phyloP scores from a whole-genome alignment of 2,113 vertebrate genomes.

The Brachirus orientalis region DNA sequence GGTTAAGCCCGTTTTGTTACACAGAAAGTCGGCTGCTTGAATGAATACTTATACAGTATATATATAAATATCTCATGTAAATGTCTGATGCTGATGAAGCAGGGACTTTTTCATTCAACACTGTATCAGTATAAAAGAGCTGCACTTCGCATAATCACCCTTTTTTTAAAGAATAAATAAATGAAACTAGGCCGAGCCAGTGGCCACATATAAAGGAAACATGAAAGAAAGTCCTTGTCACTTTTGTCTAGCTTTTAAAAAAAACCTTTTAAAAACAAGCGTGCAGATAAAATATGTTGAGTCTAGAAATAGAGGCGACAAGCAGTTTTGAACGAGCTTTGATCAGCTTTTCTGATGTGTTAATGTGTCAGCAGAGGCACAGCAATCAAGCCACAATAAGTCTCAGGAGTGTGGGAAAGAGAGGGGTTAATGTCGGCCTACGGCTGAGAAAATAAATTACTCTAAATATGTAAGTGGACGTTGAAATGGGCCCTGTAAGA shows the following conservation, averaged over 20 bases:
- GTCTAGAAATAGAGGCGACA: conserved; percentile 47
- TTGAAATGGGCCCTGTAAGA: conserved; percentile 75
- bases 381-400: conserved; percentile 60
- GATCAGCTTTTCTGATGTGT: conserved; percentile 64
- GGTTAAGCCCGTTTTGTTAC: too few species aligned
- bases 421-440: conserved; percentile 77
- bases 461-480: conserved; percentile 84
- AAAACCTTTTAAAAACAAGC: conserved; percentile 49
- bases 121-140: conserved; percentile 22
- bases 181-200: neutral
- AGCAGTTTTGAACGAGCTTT: conserved; percentile 53
- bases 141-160: neutral
- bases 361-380: conserved; percentile 62
- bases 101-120: conserved; percentile 2
- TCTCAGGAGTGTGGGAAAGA: conserved; percentile 56
- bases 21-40: conserved; percentile 6
- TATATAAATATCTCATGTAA: conserved; percentile 42
- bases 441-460: conserved; percentile 82
- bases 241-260: too few species aligned
- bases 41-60: too few species aligned
- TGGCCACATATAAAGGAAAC: too few species aligned
- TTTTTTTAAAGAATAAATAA: too few species aligned
- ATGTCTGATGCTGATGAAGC: conserved; percentile 40
- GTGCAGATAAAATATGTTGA: conserved; percentile 41
- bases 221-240: too few species aligned